Evolutionary conservation across 2,797 vertebrate genomes (phyloP), one percentile per base, ranked within the genome.

Genomic region (Myotis myotis): DNA sequence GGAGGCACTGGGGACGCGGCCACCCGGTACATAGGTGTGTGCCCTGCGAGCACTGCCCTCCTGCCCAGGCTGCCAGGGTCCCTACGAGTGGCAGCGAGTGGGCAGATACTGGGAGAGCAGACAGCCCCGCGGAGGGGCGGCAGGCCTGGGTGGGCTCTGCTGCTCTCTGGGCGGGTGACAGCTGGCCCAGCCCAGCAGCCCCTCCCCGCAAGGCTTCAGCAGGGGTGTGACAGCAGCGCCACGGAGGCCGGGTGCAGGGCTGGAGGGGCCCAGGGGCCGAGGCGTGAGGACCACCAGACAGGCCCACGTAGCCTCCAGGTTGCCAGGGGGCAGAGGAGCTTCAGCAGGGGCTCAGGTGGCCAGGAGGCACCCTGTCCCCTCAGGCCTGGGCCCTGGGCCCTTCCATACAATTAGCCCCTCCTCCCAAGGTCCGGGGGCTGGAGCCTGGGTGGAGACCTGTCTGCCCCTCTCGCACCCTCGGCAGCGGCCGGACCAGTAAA

Each of bases 1-100:
- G 99, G 99, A 0, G 99, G 99, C 19, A 98, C 99, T 23, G 98
- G 96, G 3, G 99, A 99, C 13, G 97, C 98, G 28, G 98, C 98
- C 1, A 97, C 98, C 78, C 96, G 98, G 89, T 99, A 99, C 97
- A 99, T 99, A 28, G 99, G 99, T 99, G 97, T 0, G 74, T 66
- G 17, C 57, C 55, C 57, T 4, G 0, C 64, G 11, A 41, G 33
- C 36, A 13, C 20, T 2, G 9, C 36, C 19, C 2, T 1, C 51
- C 38, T n/a, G 19, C 33, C 53, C 3, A 2, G 25, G 57, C 49
- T 20, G 6, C 68, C 8, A 4, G 30, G 30, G 41, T 62, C 11
- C 66, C 80, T 1, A 6, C 19, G 9, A 49, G 38, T 51, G 53
- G 36, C 1, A 36, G 75, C 44, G 60, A 51, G 13, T 13, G 53